Conservation (phyloP, 2,113 vertebrate species). For the Lophotis ruficrista region DNA sequence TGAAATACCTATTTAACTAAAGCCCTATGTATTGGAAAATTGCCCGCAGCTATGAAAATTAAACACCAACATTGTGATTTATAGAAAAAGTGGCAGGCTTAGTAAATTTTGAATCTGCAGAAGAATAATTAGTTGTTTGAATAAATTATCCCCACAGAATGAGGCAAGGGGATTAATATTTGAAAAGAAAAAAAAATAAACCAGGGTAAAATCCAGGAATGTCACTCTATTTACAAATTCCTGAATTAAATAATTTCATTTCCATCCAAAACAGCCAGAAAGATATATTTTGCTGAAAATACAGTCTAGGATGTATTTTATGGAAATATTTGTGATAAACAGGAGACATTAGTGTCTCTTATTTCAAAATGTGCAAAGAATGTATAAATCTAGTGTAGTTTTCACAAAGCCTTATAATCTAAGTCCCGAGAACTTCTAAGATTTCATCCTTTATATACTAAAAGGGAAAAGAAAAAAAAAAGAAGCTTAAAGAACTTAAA, state of each 20-base stretch:
- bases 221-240: rapidly evolving
- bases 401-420: not conserved
- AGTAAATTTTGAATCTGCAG: not conserved
- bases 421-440: not conserved
- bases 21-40: not conserved
- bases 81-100: not conserved
- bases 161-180: not conserved
- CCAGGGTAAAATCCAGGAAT: not conserved
- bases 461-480: not conserved
- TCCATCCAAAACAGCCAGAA: not conserved
- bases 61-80: not conserved
- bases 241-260: not conserved
- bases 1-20: not conserved
- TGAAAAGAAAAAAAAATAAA: not conserved
- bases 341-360: not conserved
- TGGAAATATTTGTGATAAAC: not conserved
- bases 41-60: not conserved
- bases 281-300: not conserved
- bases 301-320: not conserved
- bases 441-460: not conserved
- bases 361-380: not conserved
- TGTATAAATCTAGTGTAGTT: not conserved
- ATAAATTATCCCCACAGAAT: not conserved
- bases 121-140: not conserved
- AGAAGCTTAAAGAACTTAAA: not conserved